Conservation (phyloP, 2,888 invertebrate genomes). For the Onchidella celtica region DNA sequence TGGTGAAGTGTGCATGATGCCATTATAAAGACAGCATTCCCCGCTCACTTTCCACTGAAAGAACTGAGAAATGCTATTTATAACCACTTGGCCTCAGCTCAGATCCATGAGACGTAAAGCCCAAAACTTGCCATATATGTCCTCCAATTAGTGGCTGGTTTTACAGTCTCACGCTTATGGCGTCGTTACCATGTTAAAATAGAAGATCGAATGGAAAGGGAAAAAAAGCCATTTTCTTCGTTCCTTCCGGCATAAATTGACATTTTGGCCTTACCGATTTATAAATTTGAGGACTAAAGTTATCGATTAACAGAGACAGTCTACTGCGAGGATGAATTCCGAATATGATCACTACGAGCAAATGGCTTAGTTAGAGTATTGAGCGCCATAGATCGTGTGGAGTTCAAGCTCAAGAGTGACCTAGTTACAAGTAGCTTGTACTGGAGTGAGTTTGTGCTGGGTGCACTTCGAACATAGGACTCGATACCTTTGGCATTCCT, state of each 20-base stretch:
- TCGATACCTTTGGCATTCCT: no score
- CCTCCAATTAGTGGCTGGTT: background rate
- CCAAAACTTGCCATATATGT: no score
- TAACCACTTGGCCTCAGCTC: background rate
- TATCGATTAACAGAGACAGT: slow-evolving; percentile 16
- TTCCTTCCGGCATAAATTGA: slow-evolving; percentile 19
- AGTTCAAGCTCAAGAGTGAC: no score
- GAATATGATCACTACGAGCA: background rate
- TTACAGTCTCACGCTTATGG: background rate
- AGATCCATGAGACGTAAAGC: background rate
- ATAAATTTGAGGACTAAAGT: slow-evolving; percentile 6
- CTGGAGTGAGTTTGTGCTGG: no score
- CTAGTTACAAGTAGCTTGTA: no score
- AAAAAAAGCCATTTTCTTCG: background rate
- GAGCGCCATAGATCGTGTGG: no score
- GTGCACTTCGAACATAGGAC: no score
- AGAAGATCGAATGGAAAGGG: background rate
- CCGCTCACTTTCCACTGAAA: no score
- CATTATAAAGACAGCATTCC: no score
- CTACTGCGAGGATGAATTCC: background rate
- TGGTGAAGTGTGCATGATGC: no score
- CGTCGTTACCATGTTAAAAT: background rate
- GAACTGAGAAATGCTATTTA: no score
- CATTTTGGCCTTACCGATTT: slow-evolving; percentile 2
- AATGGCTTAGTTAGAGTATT: no score